Evolutionary conservation across 2,888 invertebrate species (phyloP), one percentile per base, ranked within the genome.

Genomic region (Phaedon cochleariae): DNA sequence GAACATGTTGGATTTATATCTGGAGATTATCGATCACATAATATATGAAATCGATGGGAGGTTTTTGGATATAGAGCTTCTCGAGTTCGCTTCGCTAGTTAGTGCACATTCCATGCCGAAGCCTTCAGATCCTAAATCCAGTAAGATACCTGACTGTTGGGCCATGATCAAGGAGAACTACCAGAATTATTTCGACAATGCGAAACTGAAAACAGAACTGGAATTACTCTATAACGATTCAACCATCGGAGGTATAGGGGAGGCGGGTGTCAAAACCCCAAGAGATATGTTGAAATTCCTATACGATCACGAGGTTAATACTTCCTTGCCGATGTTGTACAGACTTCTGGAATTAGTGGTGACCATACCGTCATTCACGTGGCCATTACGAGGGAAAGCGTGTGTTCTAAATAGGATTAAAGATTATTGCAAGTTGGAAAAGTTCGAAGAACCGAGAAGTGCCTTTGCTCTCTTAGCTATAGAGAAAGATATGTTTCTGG

Each of bases 211-310:
- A 10, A 54, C 29, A 1, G 66, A 66, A 29, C 48, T 66, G 1
- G 58, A 62, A n/a, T 21, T 66, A 22, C 51, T 66, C 3, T 59
- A 66, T 34, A 29, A 15, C 7, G 66, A 66, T 46, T 59, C 66
- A 0, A 10, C 31, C 22, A 59, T 66, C 9, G 62, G 34, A 0
- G 66, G 66, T 1, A 20, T 66, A 1, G 66, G 59, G 1, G 58
- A 58, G 0, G 29, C 26, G 3, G 62, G 55, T 0, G 45, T 62
- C 15, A 55, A 37, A 6, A 10, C 37, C 5, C 34, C 55, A 9
- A 49, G 55, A 4, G 66, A 59, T 9, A 59, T 66, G 34, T 48
- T 66, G 55, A 45, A 41, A 12, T 66, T 66, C 49, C 22, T 66
- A 3, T 49, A 55, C 49, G 48, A 59, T 7, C 46, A 52, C 34